Evolutionary conservation across 1,140 invertebrate genomes (phyloP), one percentile per base, ranked within the genome.

Genomic region (Eufriesea mexicana): DNA sequence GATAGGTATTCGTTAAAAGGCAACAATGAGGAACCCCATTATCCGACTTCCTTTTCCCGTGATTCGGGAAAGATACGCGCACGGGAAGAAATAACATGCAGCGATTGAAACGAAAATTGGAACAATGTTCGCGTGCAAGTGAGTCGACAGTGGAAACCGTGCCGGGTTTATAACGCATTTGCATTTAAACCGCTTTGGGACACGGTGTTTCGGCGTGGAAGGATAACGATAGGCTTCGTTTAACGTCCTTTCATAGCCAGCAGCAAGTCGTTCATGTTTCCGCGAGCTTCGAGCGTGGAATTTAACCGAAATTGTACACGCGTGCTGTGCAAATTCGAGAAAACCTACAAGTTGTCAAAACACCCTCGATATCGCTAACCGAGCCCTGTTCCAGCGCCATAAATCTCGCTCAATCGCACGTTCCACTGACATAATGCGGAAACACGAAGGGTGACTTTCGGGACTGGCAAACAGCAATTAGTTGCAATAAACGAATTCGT

Each of bases 111-210:
- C n/a, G 42, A 64, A 54, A 77, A 54, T 6, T 77, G 45, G 75
- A 54, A 25, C 75, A 35, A 25, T 45, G 10, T 2, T 18, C 49
- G 18, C 51, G 67, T 70, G 23, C 66, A 71, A 79, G 59, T 71
- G 35, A 25, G 42, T 54, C 47, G 12, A 7, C 54, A 42, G 12
- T 61, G 14, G 49, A 23, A 71, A 59, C 49, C 35, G 12, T 61
- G 77, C n/a, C 54, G n/a, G 66, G 20, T 79, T 79, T 71, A 71
- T 23, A 79, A 59, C 42, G 14, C 45, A 79, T 79, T 79, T 79
- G 67, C 67, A 79, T 80, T 80, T 80, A 80, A 80, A 64, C 78
- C 68, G 68, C 49, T 73, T 80, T 64, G 25, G 59, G 57, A 51
- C 16, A 9, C 45, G 16, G 59, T 47, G 68, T 55, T 55, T 62